These are phyloP conservation scores for Esox lucius DNA, from an alignment of 2,797 vertebrate species.

Conservation along the genomic window DNA sequence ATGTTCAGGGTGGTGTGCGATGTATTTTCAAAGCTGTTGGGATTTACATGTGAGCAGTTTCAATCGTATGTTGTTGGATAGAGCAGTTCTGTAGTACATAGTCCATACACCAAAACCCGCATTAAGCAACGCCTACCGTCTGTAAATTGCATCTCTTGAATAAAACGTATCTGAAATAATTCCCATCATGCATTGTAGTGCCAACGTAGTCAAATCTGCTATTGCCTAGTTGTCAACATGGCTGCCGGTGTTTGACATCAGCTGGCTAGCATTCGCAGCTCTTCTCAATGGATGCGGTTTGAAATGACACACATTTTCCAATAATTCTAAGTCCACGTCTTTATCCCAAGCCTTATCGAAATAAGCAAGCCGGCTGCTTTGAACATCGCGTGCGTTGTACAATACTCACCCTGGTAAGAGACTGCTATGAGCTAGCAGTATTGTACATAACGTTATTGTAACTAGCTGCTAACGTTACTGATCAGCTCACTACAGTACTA, in stretches of 20 bases:
- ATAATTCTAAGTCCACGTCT: not conserved
- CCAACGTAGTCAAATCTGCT: constrained; percentile 73
- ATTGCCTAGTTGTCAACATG: constrained; percentile 39
- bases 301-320: too few species aligned
- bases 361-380: constrained; percentile 23
- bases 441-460: too few species aligned
- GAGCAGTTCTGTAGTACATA: too few species aligned
- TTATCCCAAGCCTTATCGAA: not conserved
- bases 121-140: too few species aligned
- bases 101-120: too few species aligned
- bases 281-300: constrained; percentile 14
- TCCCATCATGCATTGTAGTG: constrained; percentile 71
- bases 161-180: not conserved
- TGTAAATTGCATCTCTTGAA: too few species aligned
- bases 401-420: constrained; percentile 52
- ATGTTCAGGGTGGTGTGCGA: too few species aligned
- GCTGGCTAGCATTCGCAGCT: not conserved
- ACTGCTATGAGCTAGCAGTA: not conserved
- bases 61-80: too few species aligned
- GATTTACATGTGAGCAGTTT: too few species aligned
- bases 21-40: too few species aligned
- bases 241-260: constrained; percentile 62
- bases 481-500: not conserved
- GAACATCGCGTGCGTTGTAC: constrained; percentile 28
- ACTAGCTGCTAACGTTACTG: not conserved